Percentiles rank a stretch among this genome's conserved stretches.
These are phyloP conservation scores for Tribolium madens DNA, from an alignment of 1,140 invertebrate genomes.

Conservation along the genomic window DNA sequence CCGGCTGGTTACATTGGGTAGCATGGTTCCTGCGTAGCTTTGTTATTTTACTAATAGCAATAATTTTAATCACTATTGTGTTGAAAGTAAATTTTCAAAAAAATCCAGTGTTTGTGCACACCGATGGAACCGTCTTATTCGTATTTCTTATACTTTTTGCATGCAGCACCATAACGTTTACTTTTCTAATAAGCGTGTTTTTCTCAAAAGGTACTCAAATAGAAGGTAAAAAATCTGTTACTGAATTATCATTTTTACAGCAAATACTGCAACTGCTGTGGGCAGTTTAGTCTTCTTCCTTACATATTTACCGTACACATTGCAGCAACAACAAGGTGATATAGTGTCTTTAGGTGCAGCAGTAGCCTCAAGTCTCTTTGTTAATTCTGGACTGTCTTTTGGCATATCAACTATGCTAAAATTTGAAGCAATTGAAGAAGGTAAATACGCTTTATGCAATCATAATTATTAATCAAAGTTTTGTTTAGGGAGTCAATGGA, in stretches of 20 bases:
- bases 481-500: constrained; percentile 78
- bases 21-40: constrained; percentile 84
- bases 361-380: neutral
- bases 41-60: constrained; percentile 75
- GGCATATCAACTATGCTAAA: constrained; percentile 75
- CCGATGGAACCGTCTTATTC: constrained; percentile 57
- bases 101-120: constrained; percentile 12
- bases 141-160: constrained; percentile 69
- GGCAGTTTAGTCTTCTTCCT: constrained; percentile 80
- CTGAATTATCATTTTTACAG: constrained; percentile 64
- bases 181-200: constrained; percentile 76
- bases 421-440: constrained; percentile 74
- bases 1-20: constrained; percentile 83
- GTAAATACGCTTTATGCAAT: constrained; percentile 25
- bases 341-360: neutral
- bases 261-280: constrained; percentile 77
- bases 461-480: too few relatives aligned
- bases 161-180: constrained; percentile 71
- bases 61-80: constrained; percentile 68
- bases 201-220: constrained; percentile 72
- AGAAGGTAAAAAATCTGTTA: neutral
- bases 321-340: constrained; percentile 1
- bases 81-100: constrained; percentile 33
- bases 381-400: constrained; percentile 77
- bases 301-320: constrained; percentile 74